Conservation (phyloP, 2,797 vertebrate genomes). For the Typhlichthys eigenmanni region DNA sequence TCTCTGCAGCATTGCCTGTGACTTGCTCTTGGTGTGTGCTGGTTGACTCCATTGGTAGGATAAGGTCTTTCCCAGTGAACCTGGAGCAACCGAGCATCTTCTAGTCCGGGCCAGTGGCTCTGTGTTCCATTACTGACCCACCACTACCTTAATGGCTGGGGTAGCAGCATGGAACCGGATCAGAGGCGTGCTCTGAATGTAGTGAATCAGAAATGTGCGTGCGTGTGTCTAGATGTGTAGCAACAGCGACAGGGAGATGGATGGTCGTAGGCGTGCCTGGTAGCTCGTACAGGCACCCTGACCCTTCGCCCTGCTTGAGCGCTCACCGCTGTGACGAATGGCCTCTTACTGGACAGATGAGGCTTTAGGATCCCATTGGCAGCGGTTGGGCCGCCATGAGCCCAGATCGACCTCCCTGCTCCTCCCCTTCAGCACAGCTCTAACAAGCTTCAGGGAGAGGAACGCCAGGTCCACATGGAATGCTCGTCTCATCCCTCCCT, state of each 20-base stretch:
- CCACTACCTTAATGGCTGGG: background rate
- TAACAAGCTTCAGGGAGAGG: slow-evolving; percentile 30
- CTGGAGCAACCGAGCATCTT: slow-evolving; percentile 44
- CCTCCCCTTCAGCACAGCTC: slow-evolving; percentile 47
- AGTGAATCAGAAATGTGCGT: background rate
- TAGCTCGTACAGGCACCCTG: slow-evolving; percentile 39
- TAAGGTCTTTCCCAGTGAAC: slow-evolving; percentile 44
- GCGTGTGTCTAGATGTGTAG: slow-evolving; percentile 3
- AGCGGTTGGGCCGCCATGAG: slow-evolving; percentile 33
- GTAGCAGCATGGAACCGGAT: background rate
- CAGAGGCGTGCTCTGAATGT: background rate
- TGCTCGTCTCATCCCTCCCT: slow-evolving; percentile 37
- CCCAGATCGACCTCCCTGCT: slow-evolving; percentile 29
- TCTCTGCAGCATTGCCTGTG: too few species aligned
- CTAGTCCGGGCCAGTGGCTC: slow-evolving; percentile 8
- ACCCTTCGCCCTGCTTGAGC: slow-evolving; percentile 46
- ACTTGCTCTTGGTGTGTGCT: background rate
- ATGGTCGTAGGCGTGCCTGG: slow-evolving; percentile 41
- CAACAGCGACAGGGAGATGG: slow-evolving; percentile 52
- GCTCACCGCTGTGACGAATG: slow-evolving; percentile 54
- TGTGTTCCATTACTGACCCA: slow-evolving; percentile 23
- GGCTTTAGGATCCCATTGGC: slow-evolving; percentile 34
- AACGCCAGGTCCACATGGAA: slow-evolving; percentile 56
- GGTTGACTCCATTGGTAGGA: slow-evolving; percentile 24
- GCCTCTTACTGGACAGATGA: slow-evolving; percentile 51